Evolutionary conservation across 64 coral and sea anemone genomes (phyloP), one percentile per base, ranked within the genome.

Genomic region (Cladopsammia gracilis): DNA sequence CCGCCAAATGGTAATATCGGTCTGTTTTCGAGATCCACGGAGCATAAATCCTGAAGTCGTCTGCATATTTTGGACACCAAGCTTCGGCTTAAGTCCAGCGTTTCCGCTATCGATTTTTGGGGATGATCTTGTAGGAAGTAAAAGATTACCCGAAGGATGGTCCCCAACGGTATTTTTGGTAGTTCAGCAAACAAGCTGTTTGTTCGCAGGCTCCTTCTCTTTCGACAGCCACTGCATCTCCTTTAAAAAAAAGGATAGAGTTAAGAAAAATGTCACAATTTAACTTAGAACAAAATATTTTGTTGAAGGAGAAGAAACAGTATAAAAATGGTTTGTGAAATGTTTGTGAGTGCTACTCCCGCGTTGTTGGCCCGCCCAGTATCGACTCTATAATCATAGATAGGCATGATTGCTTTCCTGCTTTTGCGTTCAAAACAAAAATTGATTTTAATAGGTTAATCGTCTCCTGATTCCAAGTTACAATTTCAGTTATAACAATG

Each of bases 141-240:
- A 47, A 26, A 84, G 8, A 82, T 82, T 18, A 65, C 47, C 42
- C 49, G 22, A 8, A 84, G 62, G 2, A 84, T 7, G 1, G 5
- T 48, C 42, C 34, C 13, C 42, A 66, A 48, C 16, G 43, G 16
- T 20, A 67, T 59, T 19, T 66, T 65, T 10, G 80, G 80, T 19
- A 84, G 65, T 48, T 84, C 48, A 26, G 47, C 14, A 67, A 84
- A 84, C 44, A 84, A 84, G 60, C 60, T 84, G n/a, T 84, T 84
- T 16, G 60, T 84, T 64, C 80, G n/a, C 60, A 84, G n/a, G 43
- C 42, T 65, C 65, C 80, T 44, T 24, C 42, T 84, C 57, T 67
- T 67, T 18, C 14, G 44, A 23, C 61, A 85, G 1, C 81, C 15
- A 47, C 25, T 47, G 80, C 80, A 84, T 47, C 45, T 59, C 80